A percentile compares a stretch with the other conserved stretches of the same genome.
Conservation (phyloP, 92 coral and sea anemone genomes). For the Plumapathes pennacea region DNA sequence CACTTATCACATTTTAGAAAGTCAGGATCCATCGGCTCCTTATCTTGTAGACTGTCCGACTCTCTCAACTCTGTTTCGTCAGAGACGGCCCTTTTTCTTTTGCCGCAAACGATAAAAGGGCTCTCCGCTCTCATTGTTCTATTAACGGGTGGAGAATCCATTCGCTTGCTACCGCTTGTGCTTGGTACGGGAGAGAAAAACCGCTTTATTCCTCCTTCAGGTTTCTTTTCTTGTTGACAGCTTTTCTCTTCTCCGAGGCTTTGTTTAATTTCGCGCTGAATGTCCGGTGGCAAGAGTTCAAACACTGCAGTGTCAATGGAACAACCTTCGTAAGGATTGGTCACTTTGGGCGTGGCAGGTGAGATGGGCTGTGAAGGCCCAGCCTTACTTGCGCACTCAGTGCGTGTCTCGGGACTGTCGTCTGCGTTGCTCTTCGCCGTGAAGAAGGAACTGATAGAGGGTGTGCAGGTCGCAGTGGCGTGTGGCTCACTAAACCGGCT, state of each 20-base stretch:
- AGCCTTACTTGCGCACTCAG: neutral
- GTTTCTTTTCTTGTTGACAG: neutral
- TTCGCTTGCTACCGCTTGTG: neutral
- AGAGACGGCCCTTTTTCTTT: no score
- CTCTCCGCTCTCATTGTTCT: neutral
- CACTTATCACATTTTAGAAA: conserved; percentile 68
- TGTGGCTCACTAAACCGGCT: conserved; percentile 77
- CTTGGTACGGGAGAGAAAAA: neutral
- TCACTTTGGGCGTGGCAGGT: no score
- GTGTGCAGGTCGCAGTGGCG: conserved; percentile 33
- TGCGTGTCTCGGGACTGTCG: neutral
- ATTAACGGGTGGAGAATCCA: neutral
- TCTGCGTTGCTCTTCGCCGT: conserved; percentile 44
- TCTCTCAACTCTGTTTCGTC: no score
- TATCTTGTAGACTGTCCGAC: neutral
- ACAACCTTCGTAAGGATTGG: conserved; percentile 47
- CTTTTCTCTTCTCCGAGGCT: conserved; percentile 9
- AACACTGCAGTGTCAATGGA: conserved; percentile 49
- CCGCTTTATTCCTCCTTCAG: neutral
- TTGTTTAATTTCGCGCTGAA: conserved; percentile 54
- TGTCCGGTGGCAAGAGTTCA: conserved; percentile 63
- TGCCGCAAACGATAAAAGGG: no score
- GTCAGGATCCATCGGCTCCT: neutral
- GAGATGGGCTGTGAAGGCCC: neutral
- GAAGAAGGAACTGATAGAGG: conserved; percentile 83